These are phyloP conservation scores for Nasalis larvatus DNA, from an alignment of 2,113 vertebrate genomes.

Conservation along the genomic window DNA sequence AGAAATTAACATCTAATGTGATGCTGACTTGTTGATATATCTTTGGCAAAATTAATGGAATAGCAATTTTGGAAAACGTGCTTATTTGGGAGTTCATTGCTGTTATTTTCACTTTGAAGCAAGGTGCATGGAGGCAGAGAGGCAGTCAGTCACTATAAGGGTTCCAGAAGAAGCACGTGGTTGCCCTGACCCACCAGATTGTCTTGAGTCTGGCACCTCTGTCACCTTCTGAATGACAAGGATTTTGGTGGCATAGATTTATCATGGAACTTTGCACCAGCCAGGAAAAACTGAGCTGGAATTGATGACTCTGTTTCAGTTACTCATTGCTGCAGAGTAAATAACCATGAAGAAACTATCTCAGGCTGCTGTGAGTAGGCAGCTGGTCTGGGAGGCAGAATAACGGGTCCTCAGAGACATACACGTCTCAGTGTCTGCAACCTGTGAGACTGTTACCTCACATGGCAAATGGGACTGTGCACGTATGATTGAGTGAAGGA, in stretches of 20 bases:
- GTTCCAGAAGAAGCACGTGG: not conserved
- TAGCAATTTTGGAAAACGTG: not conserved
- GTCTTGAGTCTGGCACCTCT: not conserved
- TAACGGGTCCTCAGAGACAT: not conserved
- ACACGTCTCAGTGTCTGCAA: not conserved
- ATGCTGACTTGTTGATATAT: not conserved
- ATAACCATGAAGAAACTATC: not conserved
- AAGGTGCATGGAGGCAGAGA: not conserved
- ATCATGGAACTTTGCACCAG: not conserved
- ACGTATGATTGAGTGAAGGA: not conserved
- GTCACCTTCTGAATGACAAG: not conserved
- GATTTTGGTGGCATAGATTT: not conserved
- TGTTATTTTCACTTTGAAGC: not conserved
- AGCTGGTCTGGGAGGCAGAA: not conserved
- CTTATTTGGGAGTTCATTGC: not conserved
- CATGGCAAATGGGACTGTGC: not conserved
- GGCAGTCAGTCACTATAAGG: not conserved
- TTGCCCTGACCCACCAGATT: not conserved
- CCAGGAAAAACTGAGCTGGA: not conserved
- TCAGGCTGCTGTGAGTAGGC: not conserved
- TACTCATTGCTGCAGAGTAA: not conserved
- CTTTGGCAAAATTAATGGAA: not conserved
- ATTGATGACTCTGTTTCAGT: not conserved
- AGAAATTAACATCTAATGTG: not conserved
- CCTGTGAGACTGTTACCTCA: not conserved